Evolutionary conservation across 2,797 vertebrate species (phyloP), one percentile per base, ranked within the genome.

Genomic region (Epinephelus malabaricus): DNA sequence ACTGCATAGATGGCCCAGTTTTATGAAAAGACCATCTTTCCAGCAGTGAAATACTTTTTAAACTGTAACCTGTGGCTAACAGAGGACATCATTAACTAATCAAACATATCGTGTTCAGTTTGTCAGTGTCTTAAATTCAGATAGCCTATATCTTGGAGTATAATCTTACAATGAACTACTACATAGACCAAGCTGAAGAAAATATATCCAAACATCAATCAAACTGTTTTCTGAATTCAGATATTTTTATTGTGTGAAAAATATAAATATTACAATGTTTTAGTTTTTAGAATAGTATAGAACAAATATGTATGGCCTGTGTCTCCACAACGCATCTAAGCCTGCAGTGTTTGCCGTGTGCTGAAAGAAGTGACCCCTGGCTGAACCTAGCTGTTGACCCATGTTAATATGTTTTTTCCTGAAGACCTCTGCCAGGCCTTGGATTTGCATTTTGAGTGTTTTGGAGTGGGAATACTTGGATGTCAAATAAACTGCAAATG

Each of bases 281-380:
- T 19, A 11, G 59, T 17, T 34, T 6, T 34, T 45, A 12, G 0
- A n/a, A 25, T 11, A 15, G 25, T 15, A 18, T 14, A 19, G 13
- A 43, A 43, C 18, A 19, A 18, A 27, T 40, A 27, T 3, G 3
- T 0, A 0, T 19, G 5, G 10, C 27, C 6, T 38, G n/a, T 21
- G n/a, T 66, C 12, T 69, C 23, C 13, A 56, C 45, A 54, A 21
- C 54, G 67, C 15, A 19, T 38, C 3, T 50, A 34, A 34, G 30
- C 34, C 43, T 46, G 5, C 13, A 51, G n/a, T 23, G 12, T 30
- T 60, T 64, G 53, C 38, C 50, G 4, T 77, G 40, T 11, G 58
- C 23, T 79, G 50, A 83, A 63, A 71, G 73, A 67, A 38, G 11
- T 66, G 54, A 73, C 69, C 79, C 47, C 30, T 25, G 34, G 54